These are phyloP conservation scores for Macquaria australasica DNA, from an alignment of 2,113 vertebrate genomes.

Conservation along the genomic window DNA sequence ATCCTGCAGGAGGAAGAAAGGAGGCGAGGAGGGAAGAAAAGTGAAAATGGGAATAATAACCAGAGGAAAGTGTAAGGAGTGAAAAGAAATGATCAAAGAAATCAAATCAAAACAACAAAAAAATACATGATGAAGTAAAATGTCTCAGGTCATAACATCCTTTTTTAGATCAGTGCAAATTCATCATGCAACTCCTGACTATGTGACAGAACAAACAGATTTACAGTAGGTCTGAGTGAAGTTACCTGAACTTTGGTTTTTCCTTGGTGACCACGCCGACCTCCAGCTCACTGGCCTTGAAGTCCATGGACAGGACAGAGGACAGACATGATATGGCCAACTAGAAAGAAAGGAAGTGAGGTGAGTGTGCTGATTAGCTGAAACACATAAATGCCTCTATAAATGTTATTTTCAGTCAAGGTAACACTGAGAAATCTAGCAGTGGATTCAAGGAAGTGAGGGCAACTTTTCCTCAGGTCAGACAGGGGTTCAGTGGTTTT, in stretches of 20 bases:
- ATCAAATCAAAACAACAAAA: background rate
- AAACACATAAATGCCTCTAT: background rate
- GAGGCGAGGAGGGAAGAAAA: background rate
- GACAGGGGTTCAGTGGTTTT: background rate
- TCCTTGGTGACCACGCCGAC: conserved; percentile 84
- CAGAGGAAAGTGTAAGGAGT: background rate
- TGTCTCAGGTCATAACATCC: background rate
- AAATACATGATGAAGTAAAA: background rate
- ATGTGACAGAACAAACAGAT: background rate
- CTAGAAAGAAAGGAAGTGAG: conserved; percentile 55
- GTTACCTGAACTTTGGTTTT: conserved; percentile 84
- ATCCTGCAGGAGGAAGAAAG: conserved; percentile 63
- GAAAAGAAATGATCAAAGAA: background rate
- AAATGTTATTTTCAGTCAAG: background rate
- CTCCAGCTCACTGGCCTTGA: conserved; percentile 84
- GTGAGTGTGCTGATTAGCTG: background rate
- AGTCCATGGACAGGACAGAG: conserved; percentile 82
- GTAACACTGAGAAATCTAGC: background rate
- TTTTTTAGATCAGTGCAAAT: background rate
- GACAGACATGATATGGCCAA: conserved; percentile 85
- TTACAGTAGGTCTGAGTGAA: background rate
- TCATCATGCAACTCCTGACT: background rate
- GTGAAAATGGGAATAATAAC: background rate
- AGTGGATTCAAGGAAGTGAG: background rate
- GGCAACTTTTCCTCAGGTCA: background rate